Conservation (phyloP, 1,140 invertebrate genomes). For the Scaptomyza montana region DNA sequence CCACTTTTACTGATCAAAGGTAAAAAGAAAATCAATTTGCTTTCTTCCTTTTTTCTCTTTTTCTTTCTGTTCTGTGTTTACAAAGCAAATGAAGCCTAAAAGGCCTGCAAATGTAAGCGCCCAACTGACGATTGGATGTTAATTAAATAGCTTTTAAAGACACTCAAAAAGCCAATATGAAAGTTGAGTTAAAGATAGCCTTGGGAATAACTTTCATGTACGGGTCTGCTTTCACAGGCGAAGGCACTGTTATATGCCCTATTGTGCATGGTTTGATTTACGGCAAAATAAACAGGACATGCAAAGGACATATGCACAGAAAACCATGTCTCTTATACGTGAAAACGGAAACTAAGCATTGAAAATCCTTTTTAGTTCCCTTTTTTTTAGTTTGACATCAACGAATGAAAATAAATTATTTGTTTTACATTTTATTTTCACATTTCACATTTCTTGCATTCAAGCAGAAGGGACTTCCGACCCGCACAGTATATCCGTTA, state of each 20-base stretch:
- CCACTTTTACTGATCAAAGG: slow-evolving; percentile 59
- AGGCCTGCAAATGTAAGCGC: neutral
- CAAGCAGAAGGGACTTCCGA: slow-evolving; percentile 9
- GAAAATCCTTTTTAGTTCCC: slow-evolving; percentile 23
- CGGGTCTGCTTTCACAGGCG: neutral
- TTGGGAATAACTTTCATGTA: slow-evolving; percentile 8
- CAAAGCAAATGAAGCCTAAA: slow-evolving; percentile 45
- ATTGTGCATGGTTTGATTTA: slow-evolving; percentile 69
- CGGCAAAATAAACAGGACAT: slow-evolving; percentile 61
- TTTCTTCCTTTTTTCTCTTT: neutral
- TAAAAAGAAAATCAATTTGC: slow-evolving; percentile 69
- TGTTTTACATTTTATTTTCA: slow-evolving; percentile 9
- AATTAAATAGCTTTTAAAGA: slow-evolving; percentile 18
- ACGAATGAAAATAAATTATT: slow-evolving; percentile 66
- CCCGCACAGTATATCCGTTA: slow-evolving; percentile 56
- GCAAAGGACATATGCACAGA: slow-evolving; percentile 40
- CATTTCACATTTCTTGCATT: slow-evolving; percentile 57
- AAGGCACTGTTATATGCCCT: slow-evolving; percentile 40
- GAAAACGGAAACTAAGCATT: slow-evolving; percentile 21
- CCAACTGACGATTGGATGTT: neutral
- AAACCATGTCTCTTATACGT: slow-evolving; percentile 17
- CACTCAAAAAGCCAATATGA: neutral
- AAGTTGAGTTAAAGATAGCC: slow-evolving; percentile 1
- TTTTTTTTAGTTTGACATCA: slow-evolving; percentile 70
- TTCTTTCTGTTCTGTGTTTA: slow-evolving; percentile 20